Evolutionary conservation across 2,888 invertebrate species (phyloP), one percentile per base, ranked within the genome.

Genomic region (Cyaniris semiargus): DNA sequence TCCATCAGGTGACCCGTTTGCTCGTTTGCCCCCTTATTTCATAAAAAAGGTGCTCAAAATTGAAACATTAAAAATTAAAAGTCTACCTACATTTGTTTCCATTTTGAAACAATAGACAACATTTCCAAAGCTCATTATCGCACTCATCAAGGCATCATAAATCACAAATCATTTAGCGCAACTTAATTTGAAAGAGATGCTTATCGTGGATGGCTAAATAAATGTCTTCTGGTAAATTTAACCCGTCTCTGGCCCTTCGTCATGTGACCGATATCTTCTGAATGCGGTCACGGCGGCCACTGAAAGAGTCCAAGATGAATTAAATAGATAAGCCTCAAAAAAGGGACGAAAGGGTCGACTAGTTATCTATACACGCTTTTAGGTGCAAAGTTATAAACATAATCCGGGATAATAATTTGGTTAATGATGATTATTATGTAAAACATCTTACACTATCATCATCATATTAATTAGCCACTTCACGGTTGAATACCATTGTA

Each of bases 201-300:
- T 90, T 89, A 89, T 88, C 88, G 84, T 82, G 85, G 86, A 84
- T 87, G 88, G 89, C 90, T 91, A 90, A 92, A 91, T 93, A 91
- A 93, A 93, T 92, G 89, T 92, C 90, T 93, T 93, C 93, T 91
- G 90, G 88, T 93, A 92, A 93, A 94, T 94, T 94, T 90, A 93
- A 91, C 92, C 89, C 87, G 86, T 88, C 90, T 87, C 87, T 84
- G 86, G 85, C 83, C 86, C 88, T 88, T 87, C 90, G 89, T 90
- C 91, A 90, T 91, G 90, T 91, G 92, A 86, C 92, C 89, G 91
- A 91, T 91, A 93, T 91, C 90, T 87, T 86, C 83, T 90, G 88
- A 92, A 94, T 90, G 90, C 91, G 91, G 90, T 88, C 90, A 90
- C 89, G 89, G 89, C 88, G 84, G 85, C 86, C 86, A 86, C 87